Conservation (phyloP, 2,888 invertebrate genomes). For the Leptinotarsa juncta region DNA sequence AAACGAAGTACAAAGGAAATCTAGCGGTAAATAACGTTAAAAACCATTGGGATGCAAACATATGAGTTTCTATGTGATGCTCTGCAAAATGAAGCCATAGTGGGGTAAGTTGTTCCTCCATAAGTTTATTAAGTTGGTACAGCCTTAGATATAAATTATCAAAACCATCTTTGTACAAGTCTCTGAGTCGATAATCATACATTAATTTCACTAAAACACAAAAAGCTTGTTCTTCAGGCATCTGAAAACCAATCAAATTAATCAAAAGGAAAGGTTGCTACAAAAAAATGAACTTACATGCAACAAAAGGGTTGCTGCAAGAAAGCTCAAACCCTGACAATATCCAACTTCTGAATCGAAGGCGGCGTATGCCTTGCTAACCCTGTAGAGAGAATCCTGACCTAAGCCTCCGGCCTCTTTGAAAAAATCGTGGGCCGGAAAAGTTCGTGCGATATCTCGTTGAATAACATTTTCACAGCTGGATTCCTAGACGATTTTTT, state of each 20-base stretch:
- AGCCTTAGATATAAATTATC: constrained; percentile 94
- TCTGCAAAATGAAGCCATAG: constrained; percentile 85
- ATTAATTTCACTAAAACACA: constrained; percentile 95
- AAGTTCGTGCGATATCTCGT: constrained; percentile 96
- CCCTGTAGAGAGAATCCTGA: constrained; percentile 94
- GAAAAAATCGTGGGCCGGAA: constrained; percentile 98
- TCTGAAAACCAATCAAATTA: constrained; percentile 78
- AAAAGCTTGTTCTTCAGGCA: constrained; percentile 99
- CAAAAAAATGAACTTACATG: constrained; percentile 92
- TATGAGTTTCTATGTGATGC: constrained; percentile 92
- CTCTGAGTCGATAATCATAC: constrained; percentile 95
- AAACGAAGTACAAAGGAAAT: constrained; percentile 96
- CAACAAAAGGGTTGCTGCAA: constrained; percentile 93
- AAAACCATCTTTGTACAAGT: constrained; percentile 96
- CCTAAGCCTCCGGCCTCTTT: constrained; percentile 94
- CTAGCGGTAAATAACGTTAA: constrained; percentile 99
- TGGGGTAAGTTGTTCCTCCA: constrained; percentile 89
- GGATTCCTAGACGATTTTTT: constrained; percentile 77
- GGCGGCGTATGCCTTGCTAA: constrained; percentile 97
- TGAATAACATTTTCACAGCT: constrained; percentile 95
- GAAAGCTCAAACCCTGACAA: constrained; percentile 98
- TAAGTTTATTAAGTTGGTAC: constrained; percentile 93
- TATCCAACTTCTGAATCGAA: constrained; percentile 98
- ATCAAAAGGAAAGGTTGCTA: constrained; percentile 94
- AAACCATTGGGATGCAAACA: constrained; percentile 99